Evolutionary conservation across 2,797 vertebrate species (phyloP).

Genomic region (Hoplostethus atlanticus): DNA sequence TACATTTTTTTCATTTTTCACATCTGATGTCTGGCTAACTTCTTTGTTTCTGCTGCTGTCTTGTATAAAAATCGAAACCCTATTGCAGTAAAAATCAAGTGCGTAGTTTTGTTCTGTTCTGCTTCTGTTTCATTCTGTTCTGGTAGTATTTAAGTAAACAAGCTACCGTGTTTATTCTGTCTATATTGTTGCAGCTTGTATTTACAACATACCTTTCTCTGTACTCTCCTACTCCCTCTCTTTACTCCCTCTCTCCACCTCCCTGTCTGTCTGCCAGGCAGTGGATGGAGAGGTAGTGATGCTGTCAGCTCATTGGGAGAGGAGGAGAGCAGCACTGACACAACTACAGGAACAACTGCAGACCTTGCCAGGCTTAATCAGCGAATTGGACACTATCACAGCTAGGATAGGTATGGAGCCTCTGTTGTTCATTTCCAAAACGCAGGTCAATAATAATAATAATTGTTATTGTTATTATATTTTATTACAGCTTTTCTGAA

Average conservation of each 20-base stretch:
- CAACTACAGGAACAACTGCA: constrained; percentile 93
- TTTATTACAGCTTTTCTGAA: background rate
- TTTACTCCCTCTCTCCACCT: background rate
- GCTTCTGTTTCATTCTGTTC: too few relatives aligned
- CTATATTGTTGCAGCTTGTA: background rate
- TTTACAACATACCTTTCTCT: background rate
- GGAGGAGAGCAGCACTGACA: constrained; percentile 83
- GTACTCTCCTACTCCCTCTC: background rate
- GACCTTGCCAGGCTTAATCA: constrained; percentile 87
- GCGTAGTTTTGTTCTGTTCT: too few relatives aligned
- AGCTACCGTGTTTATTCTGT: background rate
- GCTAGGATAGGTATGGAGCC: constrained; percentile 84
- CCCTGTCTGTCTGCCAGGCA: constrained; percentile 76
- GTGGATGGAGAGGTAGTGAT: constrained; percentile 94
- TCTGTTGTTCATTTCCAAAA: background rate
- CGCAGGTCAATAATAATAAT: background rate
- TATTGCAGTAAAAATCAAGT: too few relatives aligned
- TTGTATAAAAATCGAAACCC: too few relatives aligned
- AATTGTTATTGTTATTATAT: background rate
- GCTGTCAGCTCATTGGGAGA: constrained; percentile 96
- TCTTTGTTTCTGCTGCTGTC: too few relatives aligned
- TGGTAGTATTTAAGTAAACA: too few relatives aligned
- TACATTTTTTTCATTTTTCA: too few relatives aligned
- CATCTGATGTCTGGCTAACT: too few relatives aligned
- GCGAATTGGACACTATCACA: constrained; percentile 89